phyloP scores from a whole-genome alignment of 2,113 vertebrate genomes.

The Leuciscus idus region DNA sequence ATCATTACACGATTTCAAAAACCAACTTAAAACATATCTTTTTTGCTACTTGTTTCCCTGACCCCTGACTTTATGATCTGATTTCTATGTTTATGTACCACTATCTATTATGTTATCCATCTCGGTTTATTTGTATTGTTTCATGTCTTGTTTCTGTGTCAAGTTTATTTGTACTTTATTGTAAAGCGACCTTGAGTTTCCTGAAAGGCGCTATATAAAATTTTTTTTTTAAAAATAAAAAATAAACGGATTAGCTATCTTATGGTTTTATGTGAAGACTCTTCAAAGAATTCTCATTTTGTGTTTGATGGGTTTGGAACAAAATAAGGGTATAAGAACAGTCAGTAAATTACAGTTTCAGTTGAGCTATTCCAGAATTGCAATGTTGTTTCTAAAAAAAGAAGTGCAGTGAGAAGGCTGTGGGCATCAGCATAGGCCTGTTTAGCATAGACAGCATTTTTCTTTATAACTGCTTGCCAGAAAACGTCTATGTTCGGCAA shows the following conservation, averaged over 20 bases:
- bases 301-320: background rate
- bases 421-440: background rate
- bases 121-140: too few relatives aligned
- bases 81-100: too few relatives aligned
- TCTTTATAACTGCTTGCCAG: background rate
- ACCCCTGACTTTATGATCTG: too few relatives aligned
- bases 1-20: too few relatives aligned
- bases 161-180: too few relatives aligned
- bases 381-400: conserved; percentile 16
- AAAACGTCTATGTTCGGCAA: conserved; percentile 51
- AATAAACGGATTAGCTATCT: background rate
- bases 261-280: background rate
- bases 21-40: too few relatives aligned
- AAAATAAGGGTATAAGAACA: background rate
- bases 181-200: too few relatives aligned
- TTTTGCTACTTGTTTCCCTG: too few relatives aligned
- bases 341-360: background rate
- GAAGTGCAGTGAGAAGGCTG: background rate
- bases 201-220: too few relatives aligned
- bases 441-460: background rate
- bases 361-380: background rate
- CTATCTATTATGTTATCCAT: too few relatives aligned
- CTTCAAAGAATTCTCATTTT: background rate
- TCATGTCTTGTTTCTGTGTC: too few relatives aligned
- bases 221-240: too few relatives aligned